These are phyloP conservation scores for Onychostoma macrolepis DNA, from an alignment of 2,113 vertebrate genomes.

Conservation along the genomic window DNA sequence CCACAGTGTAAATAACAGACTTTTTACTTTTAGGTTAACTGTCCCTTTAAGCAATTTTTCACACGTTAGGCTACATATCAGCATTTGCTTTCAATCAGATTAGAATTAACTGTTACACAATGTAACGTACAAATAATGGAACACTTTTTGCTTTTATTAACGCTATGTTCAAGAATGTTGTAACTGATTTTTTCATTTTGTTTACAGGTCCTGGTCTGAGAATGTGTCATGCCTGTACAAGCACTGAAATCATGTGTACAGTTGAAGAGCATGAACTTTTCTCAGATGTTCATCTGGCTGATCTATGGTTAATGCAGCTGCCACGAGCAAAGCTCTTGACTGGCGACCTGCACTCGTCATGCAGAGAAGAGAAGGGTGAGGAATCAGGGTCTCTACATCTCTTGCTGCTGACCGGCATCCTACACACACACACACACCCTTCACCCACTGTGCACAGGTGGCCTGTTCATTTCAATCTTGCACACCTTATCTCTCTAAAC, in stretches of 20 bases:
- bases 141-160: neutral
- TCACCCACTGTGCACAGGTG: constrained; percentile 36
- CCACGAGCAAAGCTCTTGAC: constrained; percentile 27
- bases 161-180: neutral
- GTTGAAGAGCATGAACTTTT: constrained; percentile 27
- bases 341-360: constrained; percentile 40
- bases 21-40: neutral
- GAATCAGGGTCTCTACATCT: constrained; percentile 20
- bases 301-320: constrained; percentile 36
- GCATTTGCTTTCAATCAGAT: neutral
- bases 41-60: neutral
- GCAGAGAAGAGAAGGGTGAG: constrained; percentile 35
- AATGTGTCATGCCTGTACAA: neutral
- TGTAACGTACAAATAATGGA: neutral
- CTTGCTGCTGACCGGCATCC: constrained; percentile 8
- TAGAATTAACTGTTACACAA: neutral
- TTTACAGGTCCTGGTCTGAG: neutral
- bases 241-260: neutral
- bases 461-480: constrained; percentile 2
- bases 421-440: neutral
- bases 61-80: neutral
- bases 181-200: neutral
- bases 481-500: constrained; percentile 1
- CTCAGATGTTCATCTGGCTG: constrained; percentile 39
- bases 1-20: neutral